Percentiles rank a stretch among this genome's conserved stretches.
Conservation (phyloP, 2,888 invertebrate genomes). For the Oscheius myriophilus region DNA sequence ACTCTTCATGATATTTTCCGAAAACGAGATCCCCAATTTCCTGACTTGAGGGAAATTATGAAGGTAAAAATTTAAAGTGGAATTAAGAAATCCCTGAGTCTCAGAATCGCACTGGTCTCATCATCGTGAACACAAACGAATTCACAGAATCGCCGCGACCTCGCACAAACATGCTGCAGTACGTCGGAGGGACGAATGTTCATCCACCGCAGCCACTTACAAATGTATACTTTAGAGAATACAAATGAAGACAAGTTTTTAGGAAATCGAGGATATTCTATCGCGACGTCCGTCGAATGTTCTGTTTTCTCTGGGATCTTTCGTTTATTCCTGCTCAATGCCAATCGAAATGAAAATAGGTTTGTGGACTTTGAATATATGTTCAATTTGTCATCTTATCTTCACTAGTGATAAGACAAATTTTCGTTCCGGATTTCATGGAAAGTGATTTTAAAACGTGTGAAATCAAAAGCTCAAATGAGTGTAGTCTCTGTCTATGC, state of each 20-base stretch:
- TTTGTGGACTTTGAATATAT: not conserved
- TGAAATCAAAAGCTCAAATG: too few species aligned
- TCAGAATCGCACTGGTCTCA: slow-evolving; percentile 14
- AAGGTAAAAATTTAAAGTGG: not conserved
- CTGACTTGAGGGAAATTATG: not conserved
- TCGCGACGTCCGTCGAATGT: slow-evolving; percentile 8
- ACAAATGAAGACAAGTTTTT: not conserved
- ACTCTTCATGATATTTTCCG: slow-evolving; percentile 7
- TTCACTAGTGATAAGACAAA: too few species aligned
- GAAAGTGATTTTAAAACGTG: too few species aligned
- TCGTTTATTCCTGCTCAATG: slow-evolving; percentile 18
- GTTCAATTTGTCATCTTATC: not conserved
- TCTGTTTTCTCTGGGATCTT: slow-evolving; percentile 27
- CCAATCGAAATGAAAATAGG: slow-evolving; percentile 18
- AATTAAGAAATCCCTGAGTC: not conserved
- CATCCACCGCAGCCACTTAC: slow-evolving; percentile 11
- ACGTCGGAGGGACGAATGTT: slow-evolving; percentile 22
- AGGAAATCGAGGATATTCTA: slow-evolving; percentile 14
- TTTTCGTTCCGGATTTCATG: too few species aligned
- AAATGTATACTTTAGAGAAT: not conserved
- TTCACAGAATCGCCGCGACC: slow-evolving; percentile 29
- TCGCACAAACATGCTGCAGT: slow-evolving; percentile 17
- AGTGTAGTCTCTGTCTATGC: too few species aligned
- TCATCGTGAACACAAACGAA: slow-evolving; percentile 27
- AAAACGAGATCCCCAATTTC: not conserved